These are phyloP conservation scores for Centroberyx gerrardi DNA, from an alignment of 2,797 vertebrate species.

Conservation along the genomic window DNA sequence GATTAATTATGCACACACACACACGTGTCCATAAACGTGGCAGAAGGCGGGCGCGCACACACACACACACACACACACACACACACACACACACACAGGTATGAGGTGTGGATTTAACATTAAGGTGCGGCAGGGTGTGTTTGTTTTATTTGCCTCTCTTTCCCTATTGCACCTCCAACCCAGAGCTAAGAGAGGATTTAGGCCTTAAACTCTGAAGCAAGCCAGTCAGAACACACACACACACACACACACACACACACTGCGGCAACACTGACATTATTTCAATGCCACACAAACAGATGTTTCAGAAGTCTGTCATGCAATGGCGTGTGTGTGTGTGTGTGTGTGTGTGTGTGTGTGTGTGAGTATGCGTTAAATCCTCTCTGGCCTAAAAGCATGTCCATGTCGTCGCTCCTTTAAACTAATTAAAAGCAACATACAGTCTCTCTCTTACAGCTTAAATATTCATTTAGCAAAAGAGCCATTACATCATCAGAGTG, in stretches of 20 bases:
- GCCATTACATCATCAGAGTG: slow-evolving; percentile 5
- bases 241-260: slow-evolving; percentile 2
- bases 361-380: background rate
- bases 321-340: background rate
- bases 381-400: background rate
- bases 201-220: too few species aligned
- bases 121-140: slow-evolving; percentile 56
- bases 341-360: background rate
- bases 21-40: background rate
- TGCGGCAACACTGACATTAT: background rate
- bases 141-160: slow-evolving; percentile 54
- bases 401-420: background rate
- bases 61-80: background rate
- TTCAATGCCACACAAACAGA: too few species aligned
- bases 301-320: slow-evolving; percentile 7
- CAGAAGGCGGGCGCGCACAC: background rate
- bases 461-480: background rate
- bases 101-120: slow-evolving; percentile 18
- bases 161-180: slow-evolving; percentile 31
- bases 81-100: background rate
- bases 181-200: too few species aligned
- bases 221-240: slow-evolving; percentile 10
- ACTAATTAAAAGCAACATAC: background rate
- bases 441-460: background rate
- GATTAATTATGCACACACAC: too few species aligned